phyloP scores from a whole-genome alignment of 2,797 vertebrate species.

The Morus bassanus region DNA sequence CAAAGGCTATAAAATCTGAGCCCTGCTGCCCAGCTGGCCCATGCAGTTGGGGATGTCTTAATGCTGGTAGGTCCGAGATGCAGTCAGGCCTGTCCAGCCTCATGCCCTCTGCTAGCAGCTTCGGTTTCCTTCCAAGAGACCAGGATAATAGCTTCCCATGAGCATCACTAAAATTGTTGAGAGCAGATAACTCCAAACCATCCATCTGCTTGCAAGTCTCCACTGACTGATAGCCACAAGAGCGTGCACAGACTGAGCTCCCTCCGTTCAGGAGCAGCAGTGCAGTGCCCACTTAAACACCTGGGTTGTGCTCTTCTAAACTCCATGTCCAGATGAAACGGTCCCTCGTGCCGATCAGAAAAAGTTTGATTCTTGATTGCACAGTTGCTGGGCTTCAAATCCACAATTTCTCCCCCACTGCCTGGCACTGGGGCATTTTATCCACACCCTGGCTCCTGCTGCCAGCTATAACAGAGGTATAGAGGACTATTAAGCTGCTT shows the following conservation, averaged over 20 bases:
- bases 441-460: neutral
- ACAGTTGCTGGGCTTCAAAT: neutral
- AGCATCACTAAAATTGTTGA: rapidly evolving
- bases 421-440: neutral
- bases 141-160: neutral
- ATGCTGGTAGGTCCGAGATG: neutral
- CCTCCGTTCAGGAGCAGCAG: neutral
- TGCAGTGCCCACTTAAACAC: neutral
- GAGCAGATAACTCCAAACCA: neutral
- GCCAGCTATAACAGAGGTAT: neutral
- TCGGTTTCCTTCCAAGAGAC: neutral
- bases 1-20: neutral
- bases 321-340: neutral
- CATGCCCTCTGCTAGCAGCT: neutral
- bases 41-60: neutral
- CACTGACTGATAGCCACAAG: rapidly evolving
- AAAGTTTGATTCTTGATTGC: neutral
- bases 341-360: neutral
- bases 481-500: neutral
- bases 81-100: neutral
- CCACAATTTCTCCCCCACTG: neutral
- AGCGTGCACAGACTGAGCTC: neutral
- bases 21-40: neutral
- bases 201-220: neutral
- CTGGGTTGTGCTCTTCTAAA: neutral